These are phyloP conservation scores for Excalfactoria chinensis DNA, from an alignment of 2,113 vertebrate genomes.

Conservation along the genomic window DNA sequence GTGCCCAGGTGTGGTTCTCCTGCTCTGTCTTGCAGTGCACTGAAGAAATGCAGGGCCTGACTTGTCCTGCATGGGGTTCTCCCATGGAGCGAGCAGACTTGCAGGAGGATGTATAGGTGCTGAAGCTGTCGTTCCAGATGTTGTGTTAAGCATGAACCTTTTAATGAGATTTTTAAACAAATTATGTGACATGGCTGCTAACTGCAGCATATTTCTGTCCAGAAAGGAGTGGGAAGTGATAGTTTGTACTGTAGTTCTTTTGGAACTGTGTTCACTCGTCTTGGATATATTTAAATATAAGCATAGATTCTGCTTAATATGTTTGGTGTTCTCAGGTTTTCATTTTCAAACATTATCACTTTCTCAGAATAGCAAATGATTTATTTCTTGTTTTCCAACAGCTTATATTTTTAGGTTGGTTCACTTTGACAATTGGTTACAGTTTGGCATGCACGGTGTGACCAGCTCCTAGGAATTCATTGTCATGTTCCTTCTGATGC, in stretches of 20 bases:
- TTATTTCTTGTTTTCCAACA: slow-evolving; percentile 66
- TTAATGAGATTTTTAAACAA: not conserved
- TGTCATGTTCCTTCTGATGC: not conserved
- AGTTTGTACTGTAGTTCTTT: slow-evolving; percentile 57
- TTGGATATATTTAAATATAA: slow-evolving; percentile 48
- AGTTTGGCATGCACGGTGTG: not conserved
- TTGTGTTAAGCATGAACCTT: not conserved
- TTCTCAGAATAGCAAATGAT: slow-evolving; percentile 41
- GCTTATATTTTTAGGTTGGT: slow-evolving; percentile 38
- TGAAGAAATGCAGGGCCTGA: not conserved
- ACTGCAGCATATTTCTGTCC: slow-evolving; percentile 53
- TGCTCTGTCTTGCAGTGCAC: not conserved
- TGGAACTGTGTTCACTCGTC: slow-evolving; percentile 2
- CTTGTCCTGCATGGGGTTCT: rapidly evolving
- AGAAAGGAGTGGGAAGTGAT: slow-evolving; percentile 60
- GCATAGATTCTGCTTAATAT: slow-evolving; percentile 43
- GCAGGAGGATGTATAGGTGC: not conserved
- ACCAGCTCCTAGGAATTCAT: not conserved
- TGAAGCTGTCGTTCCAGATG: not conserved
- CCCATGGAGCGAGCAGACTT: rapidly evolving
- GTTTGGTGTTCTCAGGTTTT: slow-evolving; percentile 42
- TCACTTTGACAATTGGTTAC: not conserved
- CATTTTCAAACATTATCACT: slow-evolving; percentile 51
- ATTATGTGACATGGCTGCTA: not conserved
- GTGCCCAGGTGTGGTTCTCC: not conserved